These are phyloP conservation scores for Ylistrum balloti DNA, from an alignment of 1,140 invertebrate species.

Conservation along the genomic window DNA sequence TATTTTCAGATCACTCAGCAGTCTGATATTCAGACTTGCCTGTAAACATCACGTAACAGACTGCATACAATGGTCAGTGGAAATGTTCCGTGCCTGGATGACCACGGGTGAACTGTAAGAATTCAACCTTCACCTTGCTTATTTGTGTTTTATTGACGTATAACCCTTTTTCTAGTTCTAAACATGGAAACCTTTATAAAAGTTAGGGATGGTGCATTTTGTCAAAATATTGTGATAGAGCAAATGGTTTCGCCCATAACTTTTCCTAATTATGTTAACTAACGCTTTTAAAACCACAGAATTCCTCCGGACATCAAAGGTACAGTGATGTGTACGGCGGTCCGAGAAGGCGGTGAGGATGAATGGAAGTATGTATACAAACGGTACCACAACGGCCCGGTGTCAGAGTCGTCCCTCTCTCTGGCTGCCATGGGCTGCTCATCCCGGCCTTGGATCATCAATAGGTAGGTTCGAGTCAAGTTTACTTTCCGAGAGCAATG, in stretches of 20 bases:
- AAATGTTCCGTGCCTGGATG: background rate
- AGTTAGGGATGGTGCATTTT: no score
- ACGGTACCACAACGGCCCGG: background rate
- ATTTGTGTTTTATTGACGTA: no score
- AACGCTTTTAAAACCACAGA: background rate
- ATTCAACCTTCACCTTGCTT: background rate
- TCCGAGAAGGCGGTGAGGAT: background rate
- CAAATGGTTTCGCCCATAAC: no score
- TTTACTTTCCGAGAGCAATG: no score
- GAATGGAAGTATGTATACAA: background rate
- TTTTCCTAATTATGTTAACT: no score
- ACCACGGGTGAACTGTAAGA: background rate
- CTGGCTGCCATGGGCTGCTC: background rate
- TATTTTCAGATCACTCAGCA: background rate
- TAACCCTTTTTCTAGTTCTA: no score
- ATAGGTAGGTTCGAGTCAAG: background rate
- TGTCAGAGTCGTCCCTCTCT: background rate
- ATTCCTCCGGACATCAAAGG: conserved; percentile 6
- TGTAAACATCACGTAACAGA: background rate
- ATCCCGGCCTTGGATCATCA: background rate
- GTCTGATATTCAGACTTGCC: background rate
- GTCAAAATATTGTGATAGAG: no score
- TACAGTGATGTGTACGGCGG: background rate
- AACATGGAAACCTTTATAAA: no score
- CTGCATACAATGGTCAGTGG: background rate